A percentile compares a stretch with the other conserved stretches of the same genome.
Evolutionary conservation across 1,140 invertebrate species (phyloP).

Genomic region (Bradynema listronoti): DNA sequence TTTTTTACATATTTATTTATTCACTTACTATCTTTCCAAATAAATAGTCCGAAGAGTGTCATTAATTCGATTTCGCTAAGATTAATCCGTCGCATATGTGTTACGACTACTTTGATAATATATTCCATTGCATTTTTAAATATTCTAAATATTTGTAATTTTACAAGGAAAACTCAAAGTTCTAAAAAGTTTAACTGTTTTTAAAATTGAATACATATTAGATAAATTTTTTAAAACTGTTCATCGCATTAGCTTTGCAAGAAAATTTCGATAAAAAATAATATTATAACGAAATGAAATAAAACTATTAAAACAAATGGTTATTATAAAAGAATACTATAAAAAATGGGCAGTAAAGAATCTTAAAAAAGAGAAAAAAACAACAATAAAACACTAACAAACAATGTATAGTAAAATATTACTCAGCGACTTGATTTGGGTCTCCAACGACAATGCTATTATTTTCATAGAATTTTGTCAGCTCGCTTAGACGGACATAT

Average conservation of each 20-base stretch:
- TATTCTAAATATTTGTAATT: no score
- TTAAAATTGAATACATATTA: background rate
- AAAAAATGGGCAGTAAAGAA: no score
- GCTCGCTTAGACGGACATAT: slow-evolving; percentile 37
- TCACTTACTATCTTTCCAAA: slow-evolving; percentile 37
- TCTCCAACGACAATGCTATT: slow-evolving; percentile 31
- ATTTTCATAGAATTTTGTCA: slow-evolving; percentile 44
- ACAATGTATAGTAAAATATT: slow-evolving; percentile 8
- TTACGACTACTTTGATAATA: slow-evolving; percentile 38
- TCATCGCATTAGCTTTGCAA: background rate
- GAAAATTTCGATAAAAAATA: background rate
- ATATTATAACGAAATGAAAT: background rate
- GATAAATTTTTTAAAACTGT: background rate
- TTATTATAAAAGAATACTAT: no score
- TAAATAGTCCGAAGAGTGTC: slow-evolving; percentile 34
- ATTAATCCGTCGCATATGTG: slow-evolving; percentile 38
- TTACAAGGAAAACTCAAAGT: no score
- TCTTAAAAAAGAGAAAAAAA: no score
- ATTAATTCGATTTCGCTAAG: slow-evolving; percentile 41
- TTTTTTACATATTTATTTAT: background rate
- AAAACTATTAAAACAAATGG: no score
- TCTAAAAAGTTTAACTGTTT: background rate
- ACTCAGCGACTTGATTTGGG: slow-evolving; percentile 37
- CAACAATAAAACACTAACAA: no score
- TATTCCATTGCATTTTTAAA: slow-evolving; percentile 41